Percentiles rank a stretch among this genome's conserved stretches.
Conservation (phyloP, 30 jellyfish, hydroid and myxozoan species). For the Hydractinia symbiolongicarpus region DNA sequence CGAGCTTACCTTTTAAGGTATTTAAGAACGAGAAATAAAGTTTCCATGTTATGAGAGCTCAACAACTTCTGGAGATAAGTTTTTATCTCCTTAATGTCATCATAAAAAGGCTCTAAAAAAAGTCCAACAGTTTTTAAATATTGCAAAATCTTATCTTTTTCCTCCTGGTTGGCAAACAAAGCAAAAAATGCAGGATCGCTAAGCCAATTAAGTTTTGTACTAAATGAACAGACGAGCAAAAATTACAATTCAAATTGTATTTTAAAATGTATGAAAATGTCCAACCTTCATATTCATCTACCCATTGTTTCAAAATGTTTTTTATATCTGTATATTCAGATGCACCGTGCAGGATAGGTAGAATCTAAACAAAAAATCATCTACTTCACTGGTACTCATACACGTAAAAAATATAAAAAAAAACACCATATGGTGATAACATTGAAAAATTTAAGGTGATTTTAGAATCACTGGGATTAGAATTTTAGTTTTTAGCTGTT, state of each 20-base stretch:
- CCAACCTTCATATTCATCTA: constrained; percentile 3
- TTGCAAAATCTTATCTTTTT: too few relatives aligned
- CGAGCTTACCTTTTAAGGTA: background rate
- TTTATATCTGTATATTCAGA: background rate
- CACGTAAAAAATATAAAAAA: too few relatives aligned
- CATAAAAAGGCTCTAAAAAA: constrained; percentile 3
- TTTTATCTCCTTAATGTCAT: background rate
- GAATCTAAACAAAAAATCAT: background rate
- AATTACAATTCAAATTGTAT: background rate
- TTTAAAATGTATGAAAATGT: background rate
- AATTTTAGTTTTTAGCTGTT: too few relatives aligned
- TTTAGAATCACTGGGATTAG: too few relatives aligned
- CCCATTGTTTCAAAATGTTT: background rate
- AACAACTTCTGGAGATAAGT: background rate
- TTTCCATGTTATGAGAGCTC: constrained; percentile 1
- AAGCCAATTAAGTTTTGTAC: background rate
- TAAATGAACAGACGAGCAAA: background rate
- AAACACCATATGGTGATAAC: too few relatives aligned
- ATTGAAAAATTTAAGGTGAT: too few relatives aligned
- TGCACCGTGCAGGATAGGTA: background rate
- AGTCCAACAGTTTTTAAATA: background rate
- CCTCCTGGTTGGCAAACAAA: background rate
- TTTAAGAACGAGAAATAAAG: background rate
- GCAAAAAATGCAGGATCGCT: background rate
- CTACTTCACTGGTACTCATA: too few relatives aligned